These are phyloP conservation scores for Hyla sarda DNA, from an alignment of 2,113 vertebrate species.

Conservation along the genomic window DNA sequence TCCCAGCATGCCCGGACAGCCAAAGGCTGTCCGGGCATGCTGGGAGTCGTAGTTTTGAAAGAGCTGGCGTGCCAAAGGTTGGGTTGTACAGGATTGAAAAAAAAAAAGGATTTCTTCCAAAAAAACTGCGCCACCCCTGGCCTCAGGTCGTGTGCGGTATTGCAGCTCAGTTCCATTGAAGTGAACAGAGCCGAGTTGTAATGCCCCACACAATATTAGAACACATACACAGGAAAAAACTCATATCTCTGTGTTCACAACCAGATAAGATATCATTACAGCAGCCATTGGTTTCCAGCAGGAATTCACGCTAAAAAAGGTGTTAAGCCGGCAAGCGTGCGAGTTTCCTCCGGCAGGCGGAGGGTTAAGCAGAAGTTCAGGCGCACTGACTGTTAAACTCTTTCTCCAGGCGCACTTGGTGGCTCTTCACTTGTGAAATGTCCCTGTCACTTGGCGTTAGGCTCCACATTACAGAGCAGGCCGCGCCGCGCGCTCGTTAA, in stretches of 20 bases:
- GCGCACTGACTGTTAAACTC: slow-evolving; percentile 59
- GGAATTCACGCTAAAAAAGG: neutral
- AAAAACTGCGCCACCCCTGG: too few relatives aligned
- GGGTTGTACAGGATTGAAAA: too few relatives aligned
- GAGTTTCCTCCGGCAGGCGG: neutral
- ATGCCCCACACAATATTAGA: too few relatives aligned
- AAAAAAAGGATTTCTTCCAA: too few relatives aligned
- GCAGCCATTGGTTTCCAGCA: neutral
- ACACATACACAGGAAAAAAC: too few relatives aligned
- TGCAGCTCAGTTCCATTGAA: too few relatives aligned
- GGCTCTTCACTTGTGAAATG: slow-evolving; percentile 61
- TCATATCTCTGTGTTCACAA: neutral
- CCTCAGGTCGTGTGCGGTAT: too few relatives aligned
- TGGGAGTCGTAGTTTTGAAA: too few relatives aligned
- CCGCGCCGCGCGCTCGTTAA: slow-evolving; percentile 50
- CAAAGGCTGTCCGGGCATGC: too few relatives aligned
- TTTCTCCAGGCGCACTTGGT: slow-evolving; percentile 57
- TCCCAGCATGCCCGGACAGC: too few relatives aligned
- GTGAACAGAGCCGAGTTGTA: too few relatives aligned
- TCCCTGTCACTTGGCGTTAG: slow-evolving; percentile 60
- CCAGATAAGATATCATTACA: neutral
- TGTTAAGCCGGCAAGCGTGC: neutral
- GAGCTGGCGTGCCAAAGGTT: too few relatives aligned
- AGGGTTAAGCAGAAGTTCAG: slow-evolving; percentile 55
- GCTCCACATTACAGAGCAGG: slow-evolving; percentile 57